Evolutionary conservation across 2,888 invertebrate species (phyloP).

Genomic region (Brachylomia viminalis): DNA sequence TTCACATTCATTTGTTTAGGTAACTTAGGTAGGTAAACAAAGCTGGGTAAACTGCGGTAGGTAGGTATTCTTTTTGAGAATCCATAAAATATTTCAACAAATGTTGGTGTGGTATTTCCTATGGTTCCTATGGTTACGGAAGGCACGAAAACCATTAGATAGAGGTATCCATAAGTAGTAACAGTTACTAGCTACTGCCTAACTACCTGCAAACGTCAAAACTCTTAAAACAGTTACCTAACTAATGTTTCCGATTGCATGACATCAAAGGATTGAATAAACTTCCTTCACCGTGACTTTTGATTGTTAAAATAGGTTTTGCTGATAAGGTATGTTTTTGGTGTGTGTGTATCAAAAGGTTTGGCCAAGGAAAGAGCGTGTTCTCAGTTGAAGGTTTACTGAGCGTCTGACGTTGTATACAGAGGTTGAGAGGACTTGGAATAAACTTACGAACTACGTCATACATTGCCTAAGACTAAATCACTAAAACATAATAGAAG

Average conservation of each 20-base stretch:
- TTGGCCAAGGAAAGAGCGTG: neutral
- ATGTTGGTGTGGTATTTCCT: neutral
- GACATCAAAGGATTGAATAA: constrained; percentile 55
- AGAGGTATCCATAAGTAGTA: constrained; percentile 4
- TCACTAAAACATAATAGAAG: too few relatives aligned
- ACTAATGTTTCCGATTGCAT: constrained; percentile 56
- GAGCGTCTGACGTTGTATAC: neutral
- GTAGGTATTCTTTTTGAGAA: too few relatives aligned
- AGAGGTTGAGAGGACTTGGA: too few relatives aligned
- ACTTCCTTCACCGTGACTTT: constrained; percentile 65
- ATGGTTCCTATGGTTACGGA: constrained; percentile 2
- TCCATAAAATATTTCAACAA: neutral
- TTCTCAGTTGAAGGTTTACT: neutral
- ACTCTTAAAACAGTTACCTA: constrained; percentile 28
- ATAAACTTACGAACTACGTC: neutral
- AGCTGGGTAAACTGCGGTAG: too few relatives aligned
- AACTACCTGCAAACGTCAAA: constrained; percentile 33
- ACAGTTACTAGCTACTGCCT: neutral
- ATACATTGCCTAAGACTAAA: too few relatives aligned
- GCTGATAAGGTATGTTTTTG: too few relatives aligned
- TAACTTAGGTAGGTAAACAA: too few relatives aligned
- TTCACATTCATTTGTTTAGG: too few relatives aligned
- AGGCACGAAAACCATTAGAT: constrained; percentile 17
- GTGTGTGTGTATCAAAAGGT: neutral
- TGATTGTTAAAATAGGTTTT: constrained; percentile 55